Evolutionary conservation across 1,140 invertebrate genomes (phyloP).

Genomic region (Heliconius congener): DNA sequence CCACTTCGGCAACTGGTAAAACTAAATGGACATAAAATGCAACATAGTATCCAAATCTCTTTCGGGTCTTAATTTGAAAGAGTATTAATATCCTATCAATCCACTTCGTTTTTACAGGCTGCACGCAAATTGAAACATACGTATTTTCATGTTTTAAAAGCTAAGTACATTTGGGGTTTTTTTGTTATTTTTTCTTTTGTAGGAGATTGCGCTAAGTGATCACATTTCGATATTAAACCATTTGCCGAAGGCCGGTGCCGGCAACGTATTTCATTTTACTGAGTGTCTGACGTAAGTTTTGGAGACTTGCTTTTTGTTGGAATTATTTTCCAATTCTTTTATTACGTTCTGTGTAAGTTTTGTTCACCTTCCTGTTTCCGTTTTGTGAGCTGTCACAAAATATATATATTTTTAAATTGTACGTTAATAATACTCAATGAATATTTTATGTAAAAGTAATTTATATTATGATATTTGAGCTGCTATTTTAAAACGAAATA

Average conservation of each 20-base stretch:
- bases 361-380: slow-evolving; percentile 45
- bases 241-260: slow-evolving; percentile 77
- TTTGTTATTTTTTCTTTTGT: slow-evolving; percentile 78
- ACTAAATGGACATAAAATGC: neutral
- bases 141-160: slow-evolving; percentile 77
- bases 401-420: neutral
- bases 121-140: slow-evolving; percentile 73
- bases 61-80: slow-evolving; percentile 9
- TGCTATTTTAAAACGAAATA: neutral
- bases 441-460: neutral
- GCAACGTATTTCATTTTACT: slow-evolving; percentile 81
- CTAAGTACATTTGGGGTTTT: slow-evolving; percentile 74
- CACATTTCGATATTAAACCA: slow-evolving; percentile 82
- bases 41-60: neutral
- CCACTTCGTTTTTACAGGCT: slow-evolving; percentile 47
- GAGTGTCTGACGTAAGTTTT: slow-evolving; percentile 79
- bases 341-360: slow-evolving; percentile 56
- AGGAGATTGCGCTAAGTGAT: slow-evolving; percentile 81
- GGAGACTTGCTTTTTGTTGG: slow-evolving; percentile 75
- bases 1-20: no score
- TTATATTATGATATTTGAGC: neutral
- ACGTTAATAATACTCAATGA: neutral
- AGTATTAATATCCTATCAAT: slow-evolving; percentile 20
- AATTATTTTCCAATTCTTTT: slow-evolving; percentile 78
- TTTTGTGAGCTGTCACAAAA: slow-evolving; percentile 16